Percentiles rank a stretch among this genome's conserved stretches.
Conservation (phyloP, 2,888 invertebrate genomes). For the Epistrophe eligans region DNA sequence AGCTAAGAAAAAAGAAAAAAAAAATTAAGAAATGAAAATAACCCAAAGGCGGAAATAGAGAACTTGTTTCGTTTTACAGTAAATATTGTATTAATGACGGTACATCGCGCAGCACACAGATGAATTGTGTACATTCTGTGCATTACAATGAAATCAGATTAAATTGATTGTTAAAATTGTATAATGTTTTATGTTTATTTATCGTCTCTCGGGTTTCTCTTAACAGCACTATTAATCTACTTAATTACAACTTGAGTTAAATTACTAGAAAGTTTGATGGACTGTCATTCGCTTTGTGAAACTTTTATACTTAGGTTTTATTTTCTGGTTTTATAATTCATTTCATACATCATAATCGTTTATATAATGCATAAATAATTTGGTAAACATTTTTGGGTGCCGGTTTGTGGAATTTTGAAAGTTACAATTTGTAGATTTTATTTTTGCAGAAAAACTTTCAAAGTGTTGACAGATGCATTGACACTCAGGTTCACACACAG, state of each 20-base stretch:
- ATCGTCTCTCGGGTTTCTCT: not conserved
- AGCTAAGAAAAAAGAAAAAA: not conserved
- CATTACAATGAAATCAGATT: conserved; percentile 7
- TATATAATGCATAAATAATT: no score
- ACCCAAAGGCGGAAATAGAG: conserved; percentile 20
- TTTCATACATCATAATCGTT: no score
- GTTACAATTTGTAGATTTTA: no score
- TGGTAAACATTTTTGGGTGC: no score
- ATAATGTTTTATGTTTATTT: conserved; percentile 11
- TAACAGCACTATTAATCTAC: not conserved
- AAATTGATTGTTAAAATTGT: conserved; percentile 4
- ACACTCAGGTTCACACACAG: no score
- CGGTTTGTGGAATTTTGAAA: no score
- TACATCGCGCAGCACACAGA: not conserved
- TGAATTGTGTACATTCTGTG: not conserved
- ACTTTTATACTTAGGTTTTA: no score
- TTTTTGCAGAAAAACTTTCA: no score
- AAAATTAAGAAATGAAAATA: conserved; percentile 1
- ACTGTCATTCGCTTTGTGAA: not conserved
- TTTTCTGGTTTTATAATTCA: no score
- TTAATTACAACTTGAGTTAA: conserved; percentile 78
- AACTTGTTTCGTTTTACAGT: not conserved
- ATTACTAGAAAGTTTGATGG: not conserved
- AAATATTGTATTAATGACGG: conserved; percentile 5
- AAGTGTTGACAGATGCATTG: no score